Base-by-base conservation (phyloP, 2,113 vertebrate species). In the Vanacampus margaritifer region DNA sequence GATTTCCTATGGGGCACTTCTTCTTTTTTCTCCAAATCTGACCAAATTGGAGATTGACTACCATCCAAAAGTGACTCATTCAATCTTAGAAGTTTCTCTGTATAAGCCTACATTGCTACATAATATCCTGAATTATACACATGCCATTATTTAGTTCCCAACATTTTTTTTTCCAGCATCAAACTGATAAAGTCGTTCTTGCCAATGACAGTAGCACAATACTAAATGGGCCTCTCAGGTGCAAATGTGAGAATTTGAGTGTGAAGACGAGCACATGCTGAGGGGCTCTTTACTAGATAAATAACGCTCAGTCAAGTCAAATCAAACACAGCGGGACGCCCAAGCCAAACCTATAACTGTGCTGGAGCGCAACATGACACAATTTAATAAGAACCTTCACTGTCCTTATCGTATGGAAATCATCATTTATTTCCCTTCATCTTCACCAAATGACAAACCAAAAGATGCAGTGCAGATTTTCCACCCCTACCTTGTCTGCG, bases 401-500 rank as follows among this genome's bases (percentile, higher is more conserved):
- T 12, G 74, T 76, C 79, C 24, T 48, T 75, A 51, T 51, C 26
- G n/a, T 48, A 12, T 23, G 59, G 14, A 59, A 35, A 17, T 45
- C 61, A 28, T 63, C 67, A 69, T 79, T 79, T 83, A 59, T 64
- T n/a, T 37, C 58, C 19, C 41, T 58, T 68, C 35, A 39, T 62
- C 45, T 28, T 54, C 66, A 66, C 35, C 60, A 43, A 37, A 46
- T 68, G 1, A 37, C 54, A 53, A 63, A 19, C 67, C 56, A 76
- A 81, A 71, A 85, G 75, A 82, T 73, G 71, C 74, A 53, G 67
- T 19, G 59, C 78, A 77, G 65, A 83, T 80, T 74, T 74, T 50
- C 68, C 61, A 26, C 39, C 35, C 23, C 54, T 37, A 28, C 36
- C 45, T 37, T 48, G 11, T 46, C 65, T 67, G 51, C 13, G 23